Evolutionary conservation across 2,113 vertebrate species (phyloP).

Genomic region (Phyllostomus hastatus): DNA sequence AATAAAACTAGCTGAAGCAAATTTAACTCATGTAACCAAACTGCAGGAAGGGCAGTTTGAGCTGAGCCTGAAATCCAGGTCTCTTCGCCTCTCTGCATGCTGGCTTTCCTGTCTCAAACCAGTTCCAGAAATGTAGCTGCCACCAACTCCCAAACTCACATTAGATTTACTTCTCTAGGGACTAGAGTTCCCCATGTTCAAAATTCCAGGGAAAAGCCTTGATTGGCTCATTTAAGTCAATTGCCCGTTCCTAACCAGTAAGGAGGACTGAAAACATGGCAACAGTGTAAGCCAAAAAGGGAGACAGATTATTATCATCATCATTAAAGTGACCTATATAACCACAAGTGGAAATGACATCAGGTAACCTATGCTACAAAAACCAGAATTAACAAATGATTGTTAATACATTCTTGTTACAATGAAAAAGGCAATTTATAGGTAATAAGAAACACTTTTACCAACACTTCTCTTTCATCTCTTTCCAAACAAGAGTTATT

Average conservation of each 20-base stretch:
- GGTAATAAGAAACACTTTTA: conserved; percentile 7
- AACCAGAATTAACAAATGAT: neutral
- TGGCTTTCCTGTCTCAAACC: neutral
- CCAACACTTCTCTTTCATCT: neutral
- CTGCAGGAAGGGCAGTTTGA: neutral
- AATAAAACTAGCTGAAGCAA: neutral
- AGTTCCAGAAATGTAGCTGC: neutral
- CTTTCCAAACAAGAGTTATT: neutral
- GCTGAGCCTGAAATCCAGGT: neutral
- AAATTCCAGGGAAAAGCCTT: neutral
- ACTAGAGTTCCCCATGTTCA: neutral
- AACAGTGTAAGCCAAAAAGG: neutral
- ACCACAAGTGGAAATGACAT: neutral
- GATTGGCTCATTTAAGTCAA: neutral
- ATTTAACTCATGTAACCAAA: neutral
- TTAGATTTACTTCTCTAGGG: neutral
- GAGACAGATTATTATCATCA: neutral
- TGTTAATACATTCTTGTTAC: neutral
- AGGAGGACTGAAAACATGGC: neutral
- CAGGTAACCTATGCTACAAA: neutral
- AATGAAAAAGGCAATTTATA: neutral
- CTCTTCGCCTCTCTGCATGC: neutral
- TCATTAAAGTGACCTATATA: neutral
- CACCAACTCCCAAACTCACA: neutral
- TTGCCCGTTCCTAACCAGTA: neutral